These are phyloP conservation scores for Pteronotus mesoamericanus DNA, from an alignment of 2,797 vertebrate genomes.

Conservation along the genomic window DNA sequence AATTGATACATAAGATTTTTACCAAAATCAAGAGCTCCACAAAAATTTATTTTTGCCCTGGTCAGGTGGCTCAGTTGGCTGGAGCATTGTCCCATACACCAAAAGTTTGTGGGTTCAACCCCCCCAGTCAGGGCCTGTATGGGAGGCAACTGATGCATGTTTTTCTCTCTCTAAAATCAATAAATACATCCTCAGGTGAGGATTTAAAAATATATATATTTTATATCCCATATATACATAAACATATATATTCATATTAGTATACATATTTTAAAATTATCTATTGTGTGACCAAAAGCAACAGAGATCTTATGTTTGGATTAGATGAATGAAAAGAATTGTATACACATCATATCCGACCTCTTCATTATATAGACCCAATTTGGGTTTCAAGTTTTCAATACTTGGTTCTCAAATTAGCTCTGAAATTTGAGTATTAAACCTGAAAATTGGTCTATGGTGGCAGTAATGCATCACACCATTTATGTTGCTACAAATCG, in stretches of 20 bases:
- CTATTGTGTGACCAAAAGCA: conserved; percentile 13
- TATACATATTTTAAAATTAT: not conserved
- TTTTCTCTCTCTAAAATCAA: no score
- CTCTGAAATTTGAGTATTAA: conserved; percentile 9
- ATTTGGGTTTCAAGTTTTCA: not conserved
- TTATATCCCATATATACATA: not conserved
- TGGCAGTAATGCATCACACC: not conserved
- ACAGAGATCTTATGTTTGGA: not conserved
- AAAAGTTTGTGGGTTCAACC: not conserved
- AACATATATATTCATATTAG: not conserved
- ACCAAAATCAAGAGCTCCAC: not conserved
- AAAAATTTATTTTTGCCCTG: not conserved
- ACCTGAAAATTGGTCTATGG: not conserved
- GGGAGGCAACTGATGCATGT: no score
- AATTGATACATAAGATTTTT: not conserved
- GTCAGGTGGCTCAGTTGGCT: not conserved
- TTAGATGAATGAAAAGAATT: not conserved
- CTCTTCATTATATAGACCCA: not conserved
- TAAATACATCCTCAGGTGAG: no score
- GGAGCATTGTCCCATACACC: not conserved
- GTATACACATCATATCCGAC: not conserved
- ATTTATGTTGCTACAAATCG: not conserved
- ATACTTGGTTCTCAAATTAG: not conserved
- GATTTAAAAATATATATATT: not conserved
- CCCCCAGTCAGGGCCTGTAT: no score